These are phyloP conservation scores for Elmis aenea DNA, from an alignment of 2,888 invertebrate genomes.

Conservation along the genomic window DNA sequence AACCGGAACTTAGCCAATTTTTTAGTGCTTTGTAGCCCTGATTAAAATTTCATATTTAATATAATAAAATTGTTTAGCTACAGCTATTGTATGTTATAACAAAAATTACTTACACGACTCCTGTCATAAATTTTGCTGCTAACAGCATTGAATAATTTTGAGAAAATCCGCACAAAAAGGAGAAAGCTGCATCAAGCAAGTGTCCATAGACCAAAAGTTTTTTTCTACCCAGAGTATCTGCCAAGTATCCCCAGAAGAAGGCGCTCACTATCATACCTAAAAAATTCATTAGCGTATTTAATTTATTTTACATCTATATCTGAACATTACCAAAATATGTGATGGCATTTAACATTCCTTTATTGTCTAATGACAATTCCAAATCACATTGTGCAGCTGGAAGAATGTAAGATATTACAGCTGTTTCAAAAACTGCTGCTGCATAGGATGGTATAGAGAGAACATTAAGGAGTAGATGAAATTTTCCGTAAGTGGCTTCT, in stretches of 20 bases:
- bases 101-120: conserved; percentile 73
- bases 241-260: conserved; percentile 71
- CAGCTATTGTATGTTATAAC: no score
- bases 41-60: no score
- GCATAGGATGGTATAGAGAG: conserved; percentile 61
- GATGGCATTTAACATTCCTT: conserved; percentile 66
- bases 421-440: conserved; percentile 66
- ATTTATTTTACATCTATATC: no score
- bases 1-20: no score
- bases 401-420: conserved; percentile 67
- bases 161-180: conserved; percentile 58
- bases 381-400: conserved; percentile 73
- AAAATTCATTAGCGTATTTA: conserved; percentile 20
- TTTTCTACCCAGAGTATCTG: conserved; percentile 67
- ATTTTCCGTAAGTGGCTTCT: conserved; percentile 64
- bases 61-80: no score
- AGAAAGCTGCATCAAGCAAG: conserved; percentile 58
- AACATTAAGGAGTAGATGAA: conserved; percentile 60
- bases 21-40: no score
- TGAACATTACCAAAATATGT: conserved; percentile 60
- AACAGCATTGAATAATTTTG: conserved; percentile 63
- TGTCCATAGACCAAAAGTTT: conserved; percentile 64
- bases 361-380: conserved; percentile 59
- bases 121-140: conserved; percentile 65
- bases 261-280: conserved; percentile 72